Conservation (phyloP, 2,888 invertebrate genomes). For the Muschampia plurimacula region DNA sequence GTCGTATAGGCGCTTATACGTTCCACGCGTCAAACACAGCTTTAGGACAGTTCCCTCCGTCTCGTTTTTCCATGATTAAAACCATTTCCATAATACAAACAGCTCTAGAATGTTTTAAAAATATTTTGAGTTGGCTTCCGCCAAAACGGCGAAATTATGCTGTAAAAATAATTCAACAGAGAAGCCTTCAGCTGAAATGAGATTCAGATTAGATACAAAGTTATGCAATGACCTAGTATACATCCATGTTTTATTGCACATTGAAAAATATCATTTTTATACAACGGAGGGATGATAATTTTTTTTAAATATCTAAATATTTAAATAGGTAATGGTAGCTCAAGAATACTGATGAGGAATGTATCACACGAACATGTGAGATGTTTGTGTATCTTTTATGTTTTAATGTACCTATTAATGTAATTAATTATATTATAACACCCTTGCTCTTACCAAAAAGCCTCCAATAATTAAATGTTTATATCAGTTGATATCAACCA, state of each 20-base stretch:
- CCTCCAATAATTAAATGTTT: too few relatives aligned
- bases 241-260: neutral
- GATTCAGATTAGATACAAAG: slow-evolving; percentile 38
- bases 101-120: neutral
- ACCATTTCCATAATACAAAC: slow-evolving; percentile 16
- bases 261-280: neutral
- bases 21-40: too few relatives aligned
- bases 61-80: neutral
- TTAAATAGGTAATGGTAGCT: too few relatives aligned
- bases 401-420: too few relatives aligned
- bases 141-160: slow-evolving; percentile 15
- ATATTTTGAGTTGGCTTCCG: slow-evolving; percentile 4
- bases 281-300: neutral
- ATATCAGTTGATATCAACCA: too few relatives aligned
- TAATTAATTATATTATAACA: too few relatives aligned
- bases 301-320: neutral
- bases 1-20: too few relatives aligned
- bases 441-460: too few relatives aligned
- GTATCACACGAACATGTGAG: too few relatives aligned
- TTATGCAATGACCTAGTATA: slow-evolving; percentile 35
- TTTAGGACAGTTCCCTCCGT: too few relatives aligned
- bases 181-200: slow-evolving; percentile 26
- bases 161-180: slow-evolving; percentile 24
- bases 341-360: too few relatives aligned
- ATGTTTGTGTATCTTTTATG: too few relatives aligned